Evolutionary conservation across 2,113 vertebrate genomes (phyloP), one percentile per base, ranked within the genome.

Genomic region (Psilopsiagon aymara): DNA sequence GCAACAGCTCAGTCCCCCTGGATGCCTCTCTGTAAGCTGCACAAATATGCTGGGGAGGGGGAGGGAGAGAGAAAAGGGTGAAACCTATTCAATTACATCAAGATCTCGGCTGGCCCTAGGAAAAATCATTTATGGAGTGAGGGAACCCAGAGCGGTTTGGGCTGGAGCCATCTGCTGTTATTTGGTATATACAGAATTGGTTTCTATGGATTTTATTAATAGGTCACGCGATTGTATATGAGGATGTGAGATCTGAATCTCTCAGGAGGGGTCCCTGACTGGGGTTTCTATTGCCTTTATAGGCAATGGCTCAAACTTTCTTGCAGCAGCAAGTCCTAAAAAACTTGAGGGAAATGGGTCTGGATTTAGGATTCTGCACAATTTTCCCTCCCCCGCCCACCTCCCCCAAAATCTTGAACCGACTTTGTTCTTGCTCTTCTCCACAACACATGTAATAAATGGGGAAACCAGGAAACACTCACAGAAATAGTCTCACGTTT

Each of bases 121-220:
- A 94, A 94, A 94, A 96, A 96, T 96, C 96, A 92, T 96, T 96
- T 94, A 95, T 95, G 96, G 94, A 95, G 96, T 96, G 96, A 95
- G 88, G 95, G 94, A 95, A 96, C 44, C 81, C 37, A 1, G 87
- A 91, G 95, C 1, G 44, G 81, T 85, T 88, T 97, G 96, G 95
- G 86, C 91, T 84, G 91, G 86, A 95, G 96, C 96, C 96, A 97
- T 94, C 91, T 92, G 91, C 96, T 95, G 88, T 96, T 97, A 94
- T 97, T 97, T 96, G 94, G 96, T 87, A 92, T 83, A 97, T 75
- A 97, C 90, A 97, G 94, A 96, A 95, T 57, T 15, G 67, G 96
- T 97, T 97, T 97, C 96, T 96, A 97, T 97, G 96, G 96, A 97
- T 96, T 96, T 93, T 91, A 82, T 82, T 94, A 76, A 94, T 69